Conservation (phyloP, 2,888 invertebrate genomes). For the Hylaea fasciaria region DNA sequence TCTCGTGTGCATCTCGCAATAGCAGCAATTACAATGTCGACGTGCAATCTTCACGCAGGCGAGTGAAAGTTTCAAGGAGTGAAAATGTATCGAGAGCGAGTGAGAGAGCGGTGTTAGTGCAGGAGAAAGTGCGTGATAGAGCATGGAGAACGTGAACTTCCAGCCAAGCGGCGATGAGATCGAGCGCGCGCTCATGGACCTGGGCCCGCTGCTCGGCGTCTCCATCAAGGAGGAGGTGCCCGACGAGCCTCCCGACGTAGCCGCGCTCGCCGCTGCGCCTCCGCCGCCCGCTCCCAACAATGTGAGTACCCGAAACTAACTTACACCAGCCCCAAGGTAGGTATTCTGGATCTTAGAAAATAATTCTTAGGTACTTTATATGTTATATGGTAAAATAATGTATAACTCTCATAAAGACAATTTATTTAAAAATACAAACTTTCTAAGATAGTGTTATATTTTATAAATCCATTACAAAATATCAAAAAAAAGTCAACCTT, state of each 20-base stretch:
- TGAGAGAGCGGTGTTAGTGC: slow-evolving; percentile 52
- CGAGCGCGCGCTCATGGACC: slow-evolving; percentile 79
- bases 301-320: slow-evolving; percentile 51
- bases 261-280: slow-evolving; percentile 45
- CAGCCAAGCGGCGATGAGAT: slow-evolving; percentile 76
- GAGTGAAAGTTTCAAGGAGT: slow-evolving; percentile 71
- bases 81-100: slow-evolving; percentile 61
- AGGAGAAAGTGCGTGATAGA: slow-evolving; percentile 41
- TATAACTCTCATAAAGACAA: no score
- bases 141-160: slow-evolving; percentile 76
- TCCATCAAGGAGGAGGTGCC: slow-evolving; percentile 78
- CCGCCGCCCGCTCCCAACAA: slow-evolving; percentile 45
- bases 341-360: slow-evolving; percentile 23
- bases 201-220: slow-evolving; percentile 78
- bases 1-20: slow-evolving; percentile 59
- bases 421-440: no score
- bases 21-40: slow-evolving; percentile 71
- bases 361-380: not conserved
- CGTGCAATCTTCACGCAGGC: slow-evolving; percentile 66
- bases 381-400: not conserved
- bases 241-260: slow-evolving; percentile 66
- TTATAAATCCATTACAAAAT: no score
- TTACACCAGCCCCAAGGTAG: not conserved
- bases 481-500: no score
- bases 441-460: no score